phyloP scores from a whole-genome alignment of 1,140 invertebrate genomes.

The Ceratosolen fusciceps region DNA sequence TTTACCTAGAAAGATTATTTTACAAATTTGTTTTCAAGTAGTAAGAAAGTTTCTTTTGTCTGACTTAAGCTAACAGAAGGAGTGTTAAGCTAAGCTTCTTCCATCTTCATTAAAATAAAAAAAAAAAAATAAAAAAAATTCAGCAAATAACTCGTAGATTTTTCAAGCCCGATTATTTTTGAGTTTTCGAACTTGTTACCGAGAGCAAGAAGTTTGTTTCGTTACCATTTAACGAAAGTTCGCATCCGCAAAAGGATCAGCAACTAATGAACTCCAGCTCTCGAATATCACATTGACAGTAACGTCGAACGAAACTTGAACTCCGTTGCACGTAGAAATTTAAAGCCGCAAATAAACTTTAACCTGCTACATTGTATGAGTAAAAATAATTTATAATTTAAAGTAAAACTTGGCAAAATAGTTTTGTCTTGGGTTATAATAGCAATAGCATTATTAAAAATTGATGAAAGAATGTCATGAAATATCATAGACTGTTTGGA shows the following conservation, averaged over 20 bases:
- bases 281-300: background rate
- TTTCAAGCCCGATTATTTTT: background rate
- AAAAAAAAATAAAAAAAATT: conserved; percentile 14
- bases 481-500: too few relatives aligned
- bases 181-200: background rate
- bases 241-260: background rate
- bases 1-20: too few relatives aligned
- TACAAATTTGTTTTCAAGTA: too few relatives aligned
- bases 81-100: background rate
- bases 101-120: background rate
- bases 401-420: too few relatives aligned
- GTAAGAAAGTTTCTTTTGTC: too few relatives aligned
- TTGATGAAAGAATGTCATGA: too few relatives aligned
- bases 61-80: too few relatives aligned
- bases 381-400: too few relatives aligned
- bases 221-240: background rate
- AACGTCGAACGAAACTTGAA: background rate
- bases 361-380: too few relatives aligned
- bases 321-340: background rate
- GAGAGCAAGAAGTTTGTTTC: background rate
- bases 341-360: background rate
- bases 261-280: background rate
- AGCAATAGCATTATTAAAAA: too few relatives aligned
- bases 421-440: too few relatives aligned
- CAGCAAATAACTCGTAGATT: background rate